Evolutionary conservation across 2,113 vertebrate species (phyloP).

Genomic region (Coracopsis vasa): DNA sequence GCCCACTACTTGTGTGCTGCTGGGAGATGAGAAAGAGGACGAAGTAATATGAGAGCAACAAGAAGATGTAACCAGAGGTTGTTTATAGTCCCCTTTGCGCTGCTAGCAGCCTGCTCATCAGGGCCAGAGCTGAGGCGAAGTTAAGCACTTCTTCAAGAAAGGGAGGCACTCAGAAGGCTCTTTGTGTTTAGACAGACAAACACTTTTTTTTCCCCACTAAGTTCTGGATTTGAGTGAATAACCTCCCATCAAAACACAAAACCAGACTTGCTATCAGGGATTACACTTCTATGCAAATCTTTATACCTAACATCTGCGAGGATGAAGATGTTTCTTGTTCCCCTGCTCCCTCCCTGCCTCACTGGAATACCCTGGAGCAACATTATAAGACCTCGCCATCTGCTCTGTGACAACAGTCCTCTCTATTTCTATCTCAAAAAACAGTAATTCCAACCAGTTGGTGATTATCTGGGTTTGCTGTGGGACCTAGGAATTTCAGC

Average conservation of each 20-base stretch:
- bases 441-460: not conserved
- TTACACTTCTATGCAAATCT: not conserved
- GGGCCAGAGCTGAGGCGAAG: not conserved
- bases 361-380: not conserved
- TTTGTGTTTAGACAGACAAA: not conserved
- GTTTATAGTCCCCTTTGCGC: not conserved
- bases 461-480: not conserved
- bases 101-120: not conserved
- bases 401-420: constrained; percentile 14
- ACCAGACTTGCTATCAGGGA: not conserved
- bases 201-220: not conserved
- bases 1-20: not conserved
- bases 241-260: not conserved
- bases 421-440: not conserved
- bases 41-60: not conserved
- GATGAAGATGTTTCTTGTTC: not conserved
- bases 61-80: not conserved
- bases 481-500: not conserved
- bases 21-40: not conserved
- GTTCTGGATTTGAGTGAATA: not conserved
- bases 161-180: not conserved
- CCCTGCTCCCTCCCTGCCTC: not conserved
- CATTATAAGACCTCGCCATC: constrained; percentile 22
- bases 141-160: not conserved
- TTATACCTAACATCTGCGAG: constrained; percentile 1